phyloP scores from a whole-genome alignment of 2,113 vertebrate genomes.

The Procavia capensis region DNA sequence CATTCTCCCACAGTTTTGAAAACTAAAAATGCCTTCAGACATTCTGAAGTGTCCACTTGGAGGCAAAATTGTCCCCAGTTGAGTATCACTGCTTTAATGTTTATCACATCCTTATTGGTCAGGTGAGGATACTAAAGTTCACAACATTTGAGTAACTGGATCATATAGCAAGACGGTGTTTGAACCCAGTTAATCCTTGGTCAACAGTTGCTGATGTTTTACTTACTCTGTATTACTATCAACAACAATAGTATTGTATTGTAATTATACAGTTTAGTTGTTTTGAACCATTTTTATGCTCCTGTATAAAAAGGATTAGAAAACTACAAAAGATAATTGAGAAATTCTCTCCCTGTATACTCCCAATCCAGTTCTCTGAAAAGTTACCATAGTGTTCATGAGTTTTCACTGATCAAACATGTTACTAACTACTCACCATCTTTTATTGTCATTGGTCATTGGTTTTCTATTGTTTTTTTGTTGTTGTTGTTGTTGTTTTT shows the following conservation, averaged over 20 bases:
- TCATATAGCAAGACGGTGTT: not conserved
- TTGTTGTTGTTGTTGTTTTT: not conserved
- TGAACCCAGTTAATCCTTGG: not conserved
- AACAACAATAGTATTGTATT: not conserved
- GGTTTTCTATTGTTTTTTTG: too few relatives aligned
- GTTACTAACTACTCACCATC: not conserved
- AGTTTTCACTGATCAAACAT: not conserved
- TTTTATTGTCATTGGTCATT: too few relatives aligned
- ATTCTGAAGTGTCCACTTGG: too few relatives aligned
- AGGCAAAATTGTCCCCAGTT: too few relatives aligned
- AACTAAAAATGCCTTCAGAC: too few relatives aligned
- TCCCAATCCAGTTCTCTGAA: not conserved
- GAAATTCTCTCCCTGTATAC: not conserved
- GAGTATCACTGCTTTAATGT: not conserved
- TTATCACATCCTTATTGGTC: not conserved
- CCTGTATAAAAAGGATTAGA: not conserved
- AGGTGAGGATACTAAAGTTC: not conserved
- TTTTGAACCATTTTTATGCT: not conserved
- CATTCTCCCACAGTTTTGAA: too few relatives aligned
- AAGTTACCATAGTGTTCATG: not conserved
- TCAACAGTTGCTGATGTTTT: not conserved
- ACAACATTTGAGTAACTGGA: conserved; percentile 23
- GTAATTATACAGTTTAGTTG: not conserved
- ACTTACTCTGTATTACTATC: not conserved
- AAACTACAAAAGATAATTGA: not conserved